These are phyloP conservation scores for Cephus spinipes DNA, from an alignment of 2,888 invertebrate genomes.

Conservation along the genomic window DNA sequence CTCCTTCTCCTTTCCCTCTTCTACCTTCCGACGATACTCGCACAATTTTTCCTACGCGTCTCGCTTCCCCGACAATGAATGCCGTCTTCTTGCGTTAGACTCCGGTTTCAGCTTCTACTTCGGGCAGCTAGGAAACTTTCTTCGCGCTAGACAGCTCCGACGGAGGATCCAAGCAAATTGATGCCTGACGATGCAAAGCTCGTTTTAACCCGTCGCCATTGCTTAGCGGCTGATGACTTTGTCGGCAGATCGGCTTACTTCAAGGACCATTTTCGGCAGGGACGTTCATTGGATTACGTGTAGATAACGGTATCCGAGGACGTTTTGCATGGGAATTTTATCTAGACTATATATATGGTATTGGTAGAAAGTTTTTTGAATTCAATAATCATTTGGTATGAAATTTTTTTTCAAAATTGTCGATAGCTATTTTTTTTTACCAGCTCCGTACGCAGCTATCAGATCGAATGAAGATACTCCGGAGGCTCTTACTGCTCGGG, in stretches of 20 bases:
- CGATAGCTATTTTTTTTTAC: neutral
- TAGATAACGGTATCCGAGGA: neutral
- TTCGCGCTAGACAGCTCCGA: neutral
- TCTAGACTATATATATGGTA: neutral
- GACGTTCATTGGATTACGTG: constrained; percentile 39
- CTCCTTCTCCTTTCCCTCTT: neutral
- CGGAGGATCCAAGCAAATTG: neutral
- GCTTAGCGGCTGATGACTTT: constrained; percentile 24
- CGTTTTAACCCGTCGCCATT: constrained; percentile 43
- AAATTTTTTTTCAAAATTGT: neutral
- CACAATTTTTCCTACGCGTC: neutral
- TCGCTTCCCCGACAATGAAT: constrained; percentile 19
- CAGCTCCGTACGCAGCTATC: neutral
- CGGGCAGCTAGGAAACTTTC: neutral
- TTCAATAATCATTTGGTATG: neutral
- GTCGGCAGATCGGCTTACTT: constrained; percentile 41
- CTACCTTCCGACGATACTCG: neutral
- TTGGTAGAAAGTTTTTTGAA: neutral
- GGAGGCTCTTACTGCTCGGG: neutral
- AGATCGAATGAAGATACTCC: neutral
- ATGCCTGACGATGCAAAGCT: constrained; percentile 37
- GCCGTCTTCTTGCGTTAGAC: constrained; percentile 1
- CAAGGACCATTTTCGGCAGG: constrained; percentile 30
- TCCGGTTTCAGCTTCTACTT: constrained; percentile 11
- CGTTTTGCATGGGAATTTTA: neutral